Conservation (phyloP, 1,140 invertebrate species). For the Drosophila persimilis region DNA sequence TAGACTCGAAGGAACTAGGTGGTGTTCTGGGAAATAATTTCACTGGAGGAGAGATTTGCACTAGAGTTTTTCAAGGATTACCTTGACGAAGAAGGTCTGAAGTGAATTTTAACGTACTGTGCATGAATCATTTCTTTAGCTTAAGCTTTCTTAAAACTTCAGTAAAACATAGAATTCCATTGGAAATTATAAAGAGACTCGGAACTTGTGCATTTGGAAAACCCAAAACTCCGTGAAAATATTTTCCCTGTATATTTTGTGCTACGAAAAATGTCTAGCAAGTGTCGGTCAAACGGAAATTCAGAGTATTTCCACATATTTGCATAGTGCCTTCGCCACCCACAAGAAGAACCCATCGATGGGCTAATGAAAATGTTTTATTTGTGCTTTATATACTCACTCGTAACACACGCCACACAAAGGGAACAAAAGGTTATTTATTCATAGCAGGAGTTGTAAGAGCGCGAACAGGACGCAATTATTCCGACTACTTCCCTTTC, state of each 20-base stretch:
- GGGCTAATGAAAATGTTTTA: conserved; percentile 43
- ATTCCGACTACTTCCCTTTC: conserved; percentile 29
- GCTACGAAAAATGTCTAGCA: conserved; percentile 8
- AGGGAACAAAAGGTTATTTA: conserved; percentile 44
- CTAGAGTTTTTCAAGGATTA: neutral
- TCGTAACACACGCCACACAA: conserved; percentile 13
- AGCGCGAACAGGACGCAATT: conserved; percentile 76
- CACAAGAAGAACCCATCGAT: neutral
- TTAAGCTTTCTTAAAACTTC: too few relatives aligned
- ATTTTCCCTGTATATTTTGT: neutral
- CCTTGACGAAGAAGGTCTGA: too few relatives aligned
- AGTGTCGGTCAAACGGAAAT: conserved; percentile 23
- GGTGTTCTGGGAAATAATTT: neutral
- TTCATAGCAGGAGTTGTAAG: conserved; percentile 46
- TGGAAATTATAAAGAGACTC: too few relatives aligned
- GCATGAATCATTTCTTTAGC: too few relatives aligned
- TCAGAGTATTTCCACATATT: conserved; percentile 31
- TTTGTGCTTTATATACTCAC: conserved; percentile 22
- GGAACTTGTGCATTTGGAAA: too few relatives aligned
- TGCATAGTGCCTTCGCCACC: conserved; percentile 5
- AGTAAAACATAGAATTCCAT: too few relatives aligned
- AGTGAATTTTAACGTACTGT: too few relatives aligned
- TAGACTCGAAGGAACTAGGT: neutral
- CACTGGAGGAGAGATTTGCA: neutral
- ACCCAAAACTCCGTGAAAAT: neutral